Evolutionary conservation across 2,113 vertebrate genomes (phyloP).

Genomic region (Melanotaenia duboulayi): DNA sequence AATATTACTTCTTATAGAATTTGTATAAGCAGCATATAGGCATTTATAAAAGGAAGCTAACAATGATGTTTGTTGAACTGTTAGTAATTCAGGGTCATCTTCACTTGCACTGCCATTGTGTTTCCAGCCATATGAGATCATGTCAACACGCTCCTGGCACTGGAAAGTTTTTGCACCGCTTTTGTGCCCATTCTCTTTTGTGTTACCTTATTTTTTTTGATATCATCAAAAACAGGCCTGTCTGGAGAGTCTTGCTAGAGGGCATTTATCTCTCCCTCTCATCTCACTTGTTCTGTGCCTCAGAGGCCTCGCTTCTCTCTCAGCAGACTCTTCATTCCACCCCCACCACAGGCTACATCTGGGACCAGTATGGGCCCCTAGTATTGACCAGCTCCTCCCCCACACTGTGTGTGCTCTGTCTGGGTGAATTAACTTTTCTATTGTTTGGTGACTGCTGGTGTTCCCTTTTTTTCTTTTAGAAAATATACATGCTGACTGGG

Average conservation of each 20-base stretch:
- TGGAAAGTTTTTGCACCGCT: constrained; percentile 23
- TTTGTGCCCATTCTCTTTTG: constrained; percentile 1
- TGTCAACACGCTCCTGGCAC: constrained; percentile 12
- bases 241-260: constrained; percentile 24
- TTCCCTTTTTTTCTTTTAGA: constrained; percentile 44
- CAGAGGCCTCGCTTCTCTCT: constrained; percentile 28
- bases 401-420: constrained; percentile 49
- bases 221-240: constrained; percentile 35
- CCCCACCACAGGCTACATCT: constrained; percentile 41
- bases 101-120: constrained; percentile 18
- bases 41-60: constrained; percentile 18
- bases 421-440: constrained; percentile 64
- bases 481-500: constrained; percentile 51
- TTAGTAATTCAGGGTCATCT: constrained; percentile 24
- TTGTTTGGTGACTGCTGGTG: constrained; percentile 61
- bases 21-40: constrained; percentile 2
- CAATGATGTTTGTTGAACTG: constrained; percentile 44
- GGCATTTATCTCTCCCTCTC: constrained; percentile 23
- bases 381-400: constrained; percentile 53
- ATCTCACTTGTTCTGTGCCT: constrained; percentile 36
- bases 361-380: constrained; percentile 35
- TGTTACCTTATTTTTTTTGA: constrained; percentile 24
- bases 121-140: constrained; percentile 8
- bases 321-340: constrained; percentile 12
- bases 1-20: neutral